These are phyloP conservation scores for Gephyroberyx darwinii DNA, from an alignment of 2,797 vertebrate species.

Conservation along the genomic window DNA sequence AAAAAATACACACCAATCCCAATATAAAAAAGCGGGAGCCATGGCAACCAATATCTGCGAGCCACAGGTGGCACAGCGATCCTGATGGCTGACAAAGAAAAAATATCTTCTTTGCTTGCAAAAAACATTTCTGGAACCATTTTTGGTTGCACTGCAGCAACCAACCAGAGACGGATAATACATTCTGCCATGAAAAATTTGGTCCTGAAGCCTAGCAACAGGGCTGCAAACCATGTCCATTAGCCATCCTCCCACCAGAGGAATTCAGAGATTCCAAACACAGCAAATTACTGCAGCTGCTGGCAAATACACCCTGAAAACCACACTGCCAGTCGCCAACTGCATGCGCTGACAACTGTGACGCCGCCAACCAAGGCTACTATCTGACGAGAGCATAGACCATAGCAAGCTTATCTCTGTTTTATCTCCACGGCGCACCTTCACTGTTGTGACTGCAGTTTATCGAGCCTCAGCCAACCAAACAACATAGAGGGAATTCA, in stretches of 20 bases:
- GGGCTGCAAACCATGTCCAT: slow-evolving; percentile 50
- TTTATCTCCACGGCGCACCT: slow-evolving; percentile 65
- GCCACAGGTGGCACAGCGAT: slow-evolving; percentile 19
- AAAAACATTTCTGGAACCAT: neutral
- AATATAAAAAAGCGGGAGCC: neutral
- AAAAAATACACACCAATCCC: neutral
- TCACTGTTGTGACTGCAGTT: slow-evolving; percentile 33
- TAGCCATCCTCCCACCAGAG: slow-evolving; percentile 72
- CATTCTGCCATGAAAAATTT: slow-evolving; percentile 38
- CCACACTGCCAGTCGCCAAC: slow-evolving; percentile 66
- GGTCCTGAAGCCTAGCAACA: slow-evolving; percentile 65
- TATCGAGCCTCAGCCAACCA: slow-evolving; percentile 49
- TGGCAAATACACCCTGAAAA: slow-evolving; percentile 66
- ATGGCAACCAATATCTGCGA: slow-evolving; percentile 8
- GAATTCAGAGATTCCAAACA: slow-evolving; percentile 73
- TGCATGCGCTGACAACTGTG: slow-evolving; percentile 74
- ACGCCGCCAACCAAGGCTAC: slow-evolving; percentile 39
- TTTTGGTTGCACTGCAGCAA: slow-evolving; percentile 24
- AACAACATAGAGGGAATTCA: slow-evolving; percentile 50
- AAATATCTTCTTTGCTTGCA: neutral
- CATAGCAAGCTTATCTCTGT: slow-evolving; percentile 50
- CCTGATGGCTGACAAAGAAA: neutral
- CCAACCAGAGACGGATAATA: slow-evolving; percentile 17
- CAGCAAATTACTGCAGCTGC: slow-evolving; percentile 80
- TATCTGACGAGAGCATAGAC: slow-evolving; percentile 48